Evolutionary conservation across 2,888 invertebrate species (phyloP).

Genomic region (Nomada fabriciana): DNA sequence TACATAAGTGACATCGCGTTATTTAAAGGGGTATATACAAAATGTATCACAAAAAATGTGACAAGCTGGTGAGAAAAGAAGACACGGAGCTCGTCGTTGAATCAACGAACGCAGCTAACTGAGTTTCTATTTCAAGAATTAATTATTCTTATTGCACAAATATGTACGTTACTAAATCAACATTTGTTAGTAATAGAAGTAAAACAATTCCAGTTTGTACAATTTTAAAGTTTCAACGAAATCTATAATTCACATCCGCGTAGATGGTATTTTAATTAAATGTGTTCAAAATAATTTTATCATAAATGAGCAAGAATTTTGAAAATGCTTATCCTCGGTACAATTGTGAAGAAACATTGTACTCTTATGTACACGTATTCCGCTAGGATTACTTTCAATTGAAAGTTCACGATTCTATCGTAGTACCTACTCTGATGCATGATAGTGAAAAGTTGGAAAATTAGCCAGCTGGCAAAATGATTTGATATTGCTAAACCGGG

Average conservation of each 20-base stretch:
- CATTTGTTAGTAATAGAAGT: background rate
- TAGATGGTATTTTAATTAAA: too few relatives aligned
- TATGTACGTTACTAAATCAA: background rate
- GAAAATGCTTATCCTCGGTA: too few relatives aligned
- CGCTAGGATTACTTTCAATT: too few relatives aligned
- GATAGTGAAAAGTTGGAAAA: too few relatives aligned
- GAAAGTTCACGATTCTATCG: too few relatives aligned
- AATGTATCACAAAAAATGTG: background rate
- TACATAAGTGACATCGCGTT: conserved; percentile 45
- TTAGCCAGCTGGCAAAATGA: too few relatives aligned
- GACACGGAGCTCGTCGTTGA: background rate
- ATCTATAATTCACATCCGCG: background rate
- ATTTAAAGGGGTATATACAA: conserved; percentile 13
- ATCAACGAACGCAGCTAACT: background rate
- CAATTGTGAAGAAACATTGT: too few relatives aligned
- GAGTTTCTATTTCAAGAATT: background rate
- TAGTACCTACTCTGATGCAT: too few relatives aligned
- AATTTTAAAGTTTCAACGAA: background rate
- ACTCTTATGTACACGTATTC: too few relatives aligned
- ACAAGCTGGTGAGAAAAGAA: background rate
- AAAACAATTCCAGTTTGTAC: background rate
- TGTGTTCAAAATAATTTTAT: too few relatives aligned
- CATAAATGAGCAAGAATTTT: too few relatives aligned
- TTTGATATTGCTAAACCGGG: too few relatives aligned
- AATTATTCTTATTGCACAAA: background rate